Conservation (phyloP, 2,888 invertebrate species). For the Aporophyla nigra region DNA sequence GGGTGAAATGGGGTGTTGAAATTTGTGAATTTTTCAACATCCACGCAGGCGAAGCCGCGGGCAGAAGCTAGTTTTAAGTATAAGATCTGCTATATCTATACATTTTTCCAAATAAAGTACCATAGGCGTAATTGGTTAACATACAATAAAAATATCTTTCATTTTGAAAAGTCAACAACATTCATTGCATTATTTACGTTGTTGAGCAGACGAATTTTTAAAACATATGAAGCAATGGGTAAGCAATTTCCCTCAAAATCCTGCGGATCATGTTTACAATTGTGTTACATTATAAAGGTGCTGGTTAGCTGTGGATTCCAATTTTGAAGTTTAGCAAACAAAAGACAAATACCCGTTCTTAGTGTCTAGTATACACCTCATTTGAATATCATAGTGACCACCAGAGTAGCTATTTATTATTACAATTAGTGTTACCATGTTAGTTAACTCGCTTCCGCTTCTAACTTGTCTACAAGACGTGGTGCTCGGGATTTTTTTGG, state of each 20-base stretch:
- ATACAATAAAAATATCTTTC: background rate
- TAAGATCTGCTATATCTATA: background rate
- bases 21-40: too few relatives aligned
- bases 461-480: conserved; percentile 51
- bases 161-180: background rate
- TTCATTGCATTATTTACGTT: background rate
- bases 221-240: background rate
- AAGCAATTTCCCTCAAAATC: background rate
- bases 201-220: background rate
- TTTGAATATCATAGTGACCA: background rate
- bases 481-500: conserved; percentile 71
- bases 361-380: background rate
- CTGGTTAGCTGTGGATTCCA: background rate
- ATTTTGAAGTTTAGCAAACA: too few relatives aligned
- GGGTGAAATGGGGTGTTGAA: too few relatives aligned
- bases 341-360: background rate
- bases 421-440: background rate
- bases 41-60: too few relatives aligned
- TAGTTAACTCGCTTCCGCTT: conserved; percentile 61
- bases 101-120: background rate
- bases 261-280: too few relatives aligned
- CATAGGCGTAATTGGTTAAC: too few relatives aligned
- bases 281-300: background rate
- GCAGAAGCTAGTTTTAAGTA: too few relatives aligned
- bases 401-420: background rate